phyloP scores from a whole-genome alignment of 1,140 invertebrate genomes.

The Sipha flava region DNA sequence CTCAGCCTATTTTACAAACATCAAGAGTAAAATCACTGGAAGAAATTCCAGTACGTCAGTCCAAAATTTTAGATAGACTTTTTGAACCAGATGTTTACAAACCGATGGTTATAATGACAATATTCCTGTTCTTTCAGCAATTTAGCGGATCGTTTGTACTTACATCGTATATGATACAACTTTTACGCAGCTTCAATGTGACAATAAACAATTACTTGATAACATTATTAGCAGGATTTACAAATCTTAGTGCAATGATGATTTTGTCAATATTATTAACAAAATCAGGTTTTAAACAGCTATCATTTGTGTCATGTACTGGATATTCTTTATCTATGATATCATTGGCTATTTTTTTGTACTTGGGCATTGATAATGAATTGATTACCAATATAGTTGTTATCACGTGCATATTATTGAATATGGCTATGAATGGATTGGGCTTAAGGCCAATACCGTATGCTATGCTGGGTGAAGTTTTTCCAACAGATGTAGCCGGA shows the following conservation, averaged over 20 bases:
- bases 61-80: constrained; percentile 40
- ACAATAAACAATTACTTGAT: constrained; percentile 31
- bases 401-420: constrained; percentile 40
- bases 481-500: constrained; percentile 46
- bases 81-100: constrained; percentile 43
- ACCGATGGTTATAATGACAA: constrained; percentile 56
- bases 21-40: constrained; percentile 33
- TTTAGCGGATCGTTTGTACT: constrained; percentile 62
- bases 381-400: background rate
- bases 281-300: constrained; percentile 47
- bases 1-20: constrained; percentile 40
- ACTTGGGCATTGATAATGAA: background rate
- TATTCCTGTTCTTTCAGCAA: constrained; percentile 68
- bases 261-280: constrained; percentile 48
- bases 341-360: constrained; percentile 46
- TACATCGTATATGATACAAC: constrained; percentile 58
- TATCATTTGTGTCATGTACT: constrained; percentile 49
- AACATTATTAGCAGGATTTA: constrained; percentile 47
- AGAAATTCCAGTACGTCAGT: constrained; percentile 24
- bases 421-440: constrained; percentile 48
- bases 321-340: constrained; percentile 51
- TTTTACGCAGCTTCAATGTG: constrained; percentile 43
- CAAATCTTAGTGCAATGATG: constrained; percentile 49
- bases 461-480: constrained; percentile 51
- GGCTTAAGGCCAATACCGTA: constrained; percentile 56